phyloP scores from a whole-genome alignment of 2,113 vertebrate species.

The Periophthalmus modestus region DNA sequence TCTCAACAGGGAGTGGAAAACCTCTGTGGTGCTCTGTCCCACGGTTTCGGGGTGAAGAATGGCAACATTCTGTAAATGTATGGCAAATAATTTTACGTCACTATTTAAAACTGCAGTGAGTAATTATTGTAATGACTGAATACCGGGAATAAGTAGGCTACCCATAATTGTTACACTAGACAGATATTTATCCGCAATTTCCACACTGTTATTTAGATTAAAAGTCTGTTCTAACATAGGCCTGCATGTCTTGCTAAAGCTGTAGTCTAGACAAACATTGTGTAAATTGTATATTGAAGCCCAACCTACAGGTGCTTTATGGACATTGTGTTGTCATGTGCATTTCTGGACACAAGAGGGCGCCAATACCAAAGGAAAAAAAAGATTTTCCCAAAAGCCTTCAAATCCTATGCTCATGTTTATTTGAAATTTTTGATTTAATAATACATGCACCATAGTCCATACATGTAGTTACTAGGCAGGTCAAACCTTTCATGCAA shows the following conservation, averaged over 20 bases:
- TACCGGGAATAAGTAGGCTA: not conserved
- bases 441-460: too few species aligned
- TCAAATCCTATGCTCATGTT: not conserved
- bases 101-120: not conserved
- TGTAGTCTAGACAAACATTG: too few species aligned
- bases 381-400: not conserved
- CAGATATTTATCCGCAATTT: too few species aligned
- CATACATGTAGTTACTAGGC: not conserved
- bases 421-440: not conserved
- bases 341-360: constrained; percentile 48
- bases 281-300: not conserved
- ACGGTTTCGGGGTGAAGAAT: not conserved
- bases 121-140: not conserved
- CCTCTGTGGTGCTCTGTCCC: not conserved
- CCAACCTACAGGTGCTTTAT: not conserved
- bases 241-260: too few species aligned
- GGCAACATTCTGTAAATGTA: not conserved
- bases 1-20: not conserved
- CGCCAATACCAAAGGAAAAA: constrained; percentile 28
- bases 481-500: not conserved
- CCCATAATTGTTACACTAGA: not conserved
- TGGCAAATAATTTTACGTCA: not conserved
- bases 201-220: too few species aligned
- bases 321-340: constrained; percentile 7
- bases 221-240: too few species aligned